Evolutionary conservation across 2,113 vertebrate genomes (phyloP).

Genomic region (Carassius gibelio): DNA sequence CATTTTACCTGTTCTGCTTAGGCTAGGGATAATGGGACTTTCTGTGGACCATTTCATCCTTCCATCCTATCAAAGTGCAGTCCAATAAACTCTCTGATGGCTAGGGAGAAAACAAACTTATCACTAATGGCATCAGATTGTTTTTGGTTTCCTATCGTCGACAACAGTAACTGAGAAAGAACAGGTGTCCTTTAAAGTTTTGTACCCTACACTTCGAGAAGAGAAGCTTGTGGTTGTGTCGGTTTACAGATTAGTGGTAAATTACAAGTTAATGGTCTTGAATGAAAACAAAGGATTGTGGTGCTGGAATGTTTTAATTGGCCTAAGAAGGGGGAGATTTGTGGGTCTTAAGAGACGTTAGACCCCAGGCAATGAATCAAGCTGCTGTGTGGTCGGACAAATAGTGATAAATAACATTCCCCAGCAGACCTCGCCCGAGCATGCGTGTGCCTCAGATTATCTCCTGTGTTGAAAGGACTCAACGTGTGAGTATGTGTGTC

Average conservation of each 20-base stretch:
- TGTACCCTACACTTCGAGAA: slow-evolving; percentile 13
- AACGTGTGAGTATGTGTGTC: slow-evolving; percentile 31
- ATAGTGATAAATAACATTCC: slow-evolving; percentile 47
- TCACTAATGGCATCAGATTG: not conserved
- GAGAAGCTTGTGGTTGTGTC: slow-evolving; percentile 23
- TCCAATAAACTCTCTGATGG: not conserved
- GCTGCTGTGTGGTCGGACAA: slow-evolving; percentile 48
- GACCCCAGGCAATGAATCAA: slow-evolving; percentile 33
- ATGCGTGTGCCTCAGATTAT: slow-evolving; percentile 36
- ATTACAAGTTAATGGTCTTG: slow-evolving; percentile 56
- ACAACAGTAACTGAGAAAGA: not conserved
- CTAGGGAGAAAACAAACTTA: not conserved
- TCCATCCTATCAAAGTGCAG: not conserved
- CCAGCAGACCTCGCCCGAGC: slow-evolving; percentile 5
- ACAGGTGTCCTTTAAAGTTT: not conserved
- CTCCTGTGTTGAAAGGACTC: slow-evolving; percentile 35
- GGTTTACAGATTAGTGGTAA: slow-evolving; percentile 55
- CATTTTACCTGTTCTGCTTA: not conserved
- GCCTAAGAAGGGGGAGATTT: slow-evolving; percentile 43
- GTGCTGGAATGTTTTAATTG: slow-evolving; percentile 62
- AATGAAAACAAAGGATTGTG: slow-evolving; percentile 53
- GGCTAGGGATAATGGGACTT: not conserved
- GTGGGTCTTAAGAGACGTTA: slow-evolving; percentile 35
- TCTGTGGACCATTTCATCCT: not conserved
- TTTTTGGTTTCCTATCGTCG: not conserved